A percentile compares a stretch with the other conserved stretches of the same genome.
Evolutionary conservation across 2,888 invertebrate species (phyloP).

Genomic region (Noctua janthe): DNA sequence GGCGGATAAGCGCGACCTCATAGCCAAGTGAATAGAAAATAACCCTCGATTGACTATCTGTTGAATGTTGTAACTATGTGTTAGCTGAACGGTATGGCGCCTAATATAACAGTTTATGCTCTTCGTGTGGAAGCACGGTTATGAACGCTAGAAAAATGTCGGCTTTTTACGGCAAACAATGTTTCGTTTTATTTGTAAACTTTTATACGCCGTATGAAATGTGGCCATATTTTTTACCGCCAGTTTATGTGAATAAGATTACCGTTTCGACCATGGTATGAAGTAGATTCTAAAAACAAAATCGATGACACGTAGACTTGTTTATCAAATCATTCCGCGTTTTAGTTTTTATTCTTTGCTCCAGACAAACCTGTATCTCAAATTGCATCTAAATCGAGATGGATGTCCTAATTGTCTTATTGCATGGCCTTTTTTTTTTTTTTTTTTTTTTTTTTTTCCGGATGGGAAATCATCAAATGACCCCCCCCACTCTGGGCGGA

Average conservation of each 20-base stretch:
- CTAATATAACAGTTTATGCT: constrained; percentile 52
- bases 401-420: neutral
- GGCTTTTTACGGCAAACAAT: constrained; percentile 28
- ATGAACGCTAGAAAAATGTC: constrained; percentile 40
- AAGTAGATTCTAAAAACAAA: neutral
- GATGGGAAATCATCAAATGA: too few species aligned
- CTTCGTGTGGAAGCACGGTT: constrained; percentile 54
- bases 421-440: constrained; percentile 5
- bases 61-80: constrained; percentile 74
- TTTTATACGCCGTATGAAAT: constrained; percentile 32
- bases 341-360: neutral
- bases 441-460: too few species aligned
- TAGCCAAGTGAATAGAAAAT: constrained; percentile 78
- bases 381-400: neutral
- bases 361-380: neutral
- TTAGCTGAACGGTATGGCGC: constrained; percentile 43
- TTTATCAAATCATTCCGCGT: neutral
- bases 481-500: too few species aligned
- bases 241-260: constrained; percentile 5
- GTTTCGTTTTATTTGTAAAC: constrained; percentile 47
- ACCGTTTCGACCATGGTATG: neutral
- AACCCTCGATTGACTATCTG: constrained; percentile 79
- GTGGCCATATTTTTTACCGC: constrained; percentile 16
- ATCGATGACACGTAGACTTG: neutral
- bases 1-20: constrained; percentile 67